Percentiles rank a stretch among this genome's conserved stretches.
These are phyloP conservation scores for Coturnix japonica DNA, from an alignment of 2,113 vertebrate genomes.

Conservation along the genomic window DNA sequence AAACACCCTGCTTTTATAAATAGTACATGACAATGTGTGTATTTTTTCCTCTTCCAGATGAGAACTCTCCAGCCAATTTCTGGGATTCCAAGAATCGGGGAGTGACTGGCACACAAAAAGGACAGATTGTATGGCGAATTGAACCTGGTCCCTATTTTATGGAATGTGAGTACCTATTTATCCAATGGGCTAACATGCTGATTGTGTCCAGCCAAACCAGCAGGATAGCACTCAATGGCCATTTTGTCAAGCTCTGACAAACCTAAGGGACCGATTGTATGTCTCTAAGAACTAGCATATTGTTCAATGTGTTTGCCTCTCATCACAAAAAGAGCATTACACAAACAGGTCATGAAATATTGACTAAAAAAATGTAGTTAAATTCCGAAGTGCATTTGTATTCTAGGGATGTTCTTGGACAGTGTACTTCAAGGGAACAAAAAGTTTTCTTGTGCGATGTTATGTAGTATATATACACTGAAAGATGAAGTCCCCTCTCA, in stretches of 20 bases:
- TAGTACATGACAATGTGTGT: background rate
- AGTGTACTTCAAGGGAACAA: background rate
- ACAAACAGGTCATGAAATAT: background rate
- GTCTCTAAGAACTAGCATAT: background rate
- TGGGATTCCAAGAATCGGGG: constrained; percentile 99
- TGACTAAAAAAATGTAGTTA: background rate
- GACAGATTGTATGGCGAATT: constrained; percentile 96
- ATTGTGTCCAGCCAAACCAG: background rate
- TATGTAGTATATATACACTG: rapidly evolving
- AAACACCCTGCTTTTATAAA: background rate
- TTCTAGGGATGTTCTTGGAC: background rate
- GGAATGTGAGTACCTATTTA: constrained; percentile 87
- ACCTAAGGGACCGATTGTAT: background rate
- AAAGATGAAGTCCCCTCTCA: background rate
- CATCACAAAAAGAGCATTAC: background rate
- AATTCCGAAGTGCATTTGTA: background rate
- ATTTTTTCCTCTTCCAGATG: constrained; percentile 81
- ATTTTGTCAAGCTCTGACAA: background rate
- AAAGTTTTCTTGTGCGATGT: background rate
- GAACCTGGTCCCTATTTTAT: constrained; percentile 97
- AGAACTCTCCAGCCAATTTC: constrained; percentile 96
- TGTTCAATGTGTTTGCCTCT: background rate
- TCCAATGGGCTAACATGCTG: background rate
- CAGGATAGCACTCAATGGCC: background rate
- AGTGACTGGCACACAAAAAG: constrained; percentile 96